Evolutionary conservation across 2,888 invertebrate species (phyloP).

Genomic region (Cordilura impudica): DNA sequence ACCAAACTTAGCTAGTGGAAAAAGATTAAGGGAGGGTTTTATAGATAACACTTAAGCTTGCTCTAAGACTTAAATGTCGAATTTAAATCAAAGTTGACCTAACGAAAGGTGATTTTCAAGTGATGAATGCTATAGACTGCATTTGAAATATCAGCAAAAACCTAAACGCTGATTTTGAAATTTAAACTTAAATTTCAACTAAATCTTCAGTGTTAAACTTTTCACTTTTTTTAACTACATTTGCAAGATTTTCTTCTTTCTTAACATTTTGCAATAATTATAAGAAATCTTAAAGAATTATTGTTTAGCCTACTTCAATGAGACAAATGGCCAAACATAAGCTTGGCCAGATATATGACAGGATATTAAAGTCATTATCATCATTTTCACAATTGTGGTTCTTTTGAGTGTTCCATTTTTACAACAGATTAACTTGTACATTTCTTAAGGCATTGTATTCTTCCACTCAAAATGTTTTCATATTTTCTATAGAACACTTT

Average conservation of each 20-base stretch:
- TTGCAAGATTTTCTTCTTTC: background rate
- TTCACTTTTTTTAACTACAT: background rate
- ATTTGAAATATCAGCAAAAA: no score
- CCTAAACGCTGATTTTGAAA: no score
- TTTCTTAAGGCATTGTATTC: background rate
- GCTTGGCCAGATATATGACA: conserved; percentile 31
- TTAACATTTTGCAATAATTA: background rate
- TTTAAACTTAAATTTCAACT: background rate
- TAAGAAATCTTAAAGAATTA: background rate
- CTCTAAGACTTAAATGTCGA: no score
- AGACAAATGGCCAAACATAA: conserved; percentile 26
- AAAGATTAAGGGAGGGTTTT: no score
- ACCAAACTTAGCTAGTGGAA: no score
- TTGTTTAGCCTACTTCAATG: conserved; percentile 4
- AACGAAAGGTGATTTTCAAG: no score
- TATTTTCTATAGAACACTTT: background rate
- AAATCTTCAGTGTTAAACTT: background rate
- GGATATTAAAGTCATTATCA: conserved; percentile 46
- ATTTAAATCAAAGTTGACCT: no score
- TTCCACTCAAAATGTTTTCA: background rate
- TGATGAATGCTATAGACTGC: no score
- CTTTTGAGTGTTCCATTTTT: no score
- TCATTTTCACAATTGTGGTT: background rate
- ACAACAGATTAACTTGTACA: no score
- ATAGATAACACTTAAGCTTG: no score